Percentiles rank a stretch among this genome's conserved stretches.
phyloP scores from a whole-genome alignment of 2,113 vertebrate genomes.

The Clarias gariepinus region DNA sequence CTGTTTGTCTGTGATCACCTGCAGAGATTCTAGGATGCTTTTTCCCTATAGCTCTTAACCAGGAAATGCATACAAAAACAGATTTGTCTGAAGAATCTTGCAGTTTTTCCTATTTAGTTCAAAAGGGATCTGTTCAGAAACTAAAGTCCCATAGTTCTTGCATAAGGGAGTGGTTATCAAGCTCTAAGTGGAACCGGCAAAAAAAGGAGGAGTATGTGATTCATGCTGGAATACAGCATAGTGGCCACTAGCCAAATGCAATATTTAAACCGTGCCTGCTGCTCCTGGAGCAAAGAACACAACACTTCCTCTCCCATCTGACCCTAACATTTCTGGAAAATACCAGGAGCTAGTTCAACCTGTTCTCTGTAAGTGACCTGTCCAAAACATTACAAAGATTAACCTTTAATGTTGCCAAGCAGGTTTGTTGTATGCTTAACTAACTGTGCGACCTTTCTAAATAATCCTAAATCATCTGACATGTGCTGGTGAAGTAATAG shows the following conservation, averaged over 20 bases:
- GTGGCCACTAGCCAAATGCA: constrained; percentile 35
- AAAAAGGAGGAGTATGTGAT: constrained; percentile 28
- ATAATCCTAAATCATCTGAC: neutral
- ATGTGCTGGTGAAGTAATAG: neutral
- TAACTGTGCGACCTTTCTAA: neutral
- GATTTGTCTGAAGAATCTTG: neutral
- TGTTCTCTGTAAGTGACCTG: neutral
- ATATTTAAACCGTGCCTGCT: constrained; percentile 20
- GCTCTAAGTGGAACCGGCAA: constrained; percentile 1
- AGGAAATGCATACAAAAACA: neutral
- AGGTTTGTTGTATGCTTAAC: neutral
- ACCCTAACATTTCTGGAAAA: neutral
- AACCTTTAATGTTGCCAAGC: neutral
- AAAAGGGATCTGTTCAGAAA: constrained; percentile 30
- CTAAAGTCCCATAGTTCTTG: constrained; percentile 27
- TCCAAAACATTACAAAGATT: neutral
- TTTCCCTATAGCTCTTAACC: neutral
- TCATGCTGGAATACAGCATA: constrained; percentile 38
- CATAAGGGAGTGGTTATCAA: constrained; percentile 39
- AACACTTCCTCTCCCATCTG: constrained; percentile 3
- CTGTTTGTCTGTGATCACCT: neutral
- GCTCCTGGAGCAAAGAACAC: neutral
- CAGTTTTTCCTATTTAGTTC: neutral
- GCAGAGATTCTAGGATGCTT: too few species aligned
- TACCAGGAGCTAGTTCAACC: constrained; percentile 9